Base-by-base conservation (phyloP, 2,113 vertebrate genomes). In the Elachura formosa region DNA sequence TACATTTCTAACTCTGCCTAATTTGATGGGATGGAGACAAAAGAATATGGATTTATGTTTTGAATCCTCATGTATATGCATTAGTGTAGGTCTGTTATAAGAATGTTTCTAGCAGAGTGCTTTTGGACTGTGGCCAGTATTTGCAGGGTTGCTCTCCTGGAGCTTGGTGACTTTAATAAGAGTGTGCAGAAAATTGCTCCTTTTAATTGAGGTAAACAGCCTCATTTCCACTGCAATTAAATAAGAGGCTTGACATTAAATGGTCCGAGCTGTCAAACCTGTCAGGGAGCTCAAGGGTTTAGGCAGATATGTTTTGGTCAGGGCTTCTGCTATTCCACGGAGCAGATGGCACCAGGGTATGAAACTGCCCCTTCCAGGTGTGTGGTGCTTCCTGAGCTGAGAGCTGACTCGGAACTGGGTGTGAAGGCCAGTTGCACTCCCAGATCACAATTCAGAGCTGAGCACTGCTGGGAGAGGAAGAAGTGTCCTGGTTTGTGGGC, bases 191-290 rank as follows among this genome's bases (percentile, higher is more conserved):
- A 97, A 97, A 97, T 96, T 84, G 90, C 89, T 95, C 52, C 17
- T 43, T 82, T 96, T 96, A 98, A 97, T 95, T 90, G 96, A 97
- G 86, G 96, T 95, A 96, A 95, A 34, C 38, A 75, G 82, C 24
- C 26, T 66, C 3, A 40, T 80, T 87, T 90, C 52, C 33, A 24
- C 38, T 56, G 40, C 0, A 1, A 11, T 54, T 80, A 63, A 86
- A 16, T n/a, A 19, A 55, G 19, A 69, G 11, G 12, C 6, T 86
- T 72, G 75, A 12, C 15, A 11, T 86, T 8, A 63, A 84, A 49
- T 59, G 16, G 14, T 25, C 34, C 75, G 64, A 56, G 49, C 59
- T 87, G 59, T 38, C 67, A 34, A 49, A 49, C 6, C 26, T 76
- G 67, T 38, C 40, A 51, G 28, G 38, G 66, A 91, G 33, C 20